Evolutionary conservation across 2,113 vertebrate genomes (phyloP).

Genomic region (Scomber colias): DNA sequence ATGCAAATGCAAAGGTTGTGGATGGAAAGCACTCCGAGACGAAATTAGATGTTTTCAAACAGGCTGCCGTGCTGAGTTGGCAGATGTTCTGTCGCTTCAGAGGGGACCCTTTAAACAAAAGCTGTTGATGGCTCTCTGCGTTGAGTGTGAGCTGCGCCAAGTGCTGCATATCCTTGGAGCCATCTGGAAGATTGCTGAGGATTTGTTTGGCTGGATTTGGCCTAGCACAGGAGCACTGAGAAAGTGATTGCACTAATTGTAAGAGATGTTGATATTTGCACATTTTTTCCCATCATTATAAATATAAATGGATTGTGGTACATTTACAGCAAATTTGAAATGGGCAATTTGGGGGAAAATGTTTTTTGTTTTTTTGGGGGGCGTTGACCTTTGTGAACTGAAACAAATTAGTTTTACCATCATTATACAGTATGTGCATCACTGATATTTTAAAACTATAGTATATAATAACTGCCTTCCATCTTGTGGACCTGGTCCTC

Average conservation of each 20-base stretch:
- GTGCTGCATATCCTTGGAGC: conserved; percentile 58
- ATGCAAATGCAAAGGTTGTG: conserved; percentile 66
- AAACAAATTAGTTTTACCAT: too few relatives aligned
- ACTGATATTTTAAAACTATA: too few relatives aligned
- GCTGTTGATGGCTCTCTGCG: conserved; percentile 54
- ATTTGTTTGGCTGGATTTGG: conserved; percentile 32
- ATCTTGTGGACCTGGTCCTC: too few relatives aligned
- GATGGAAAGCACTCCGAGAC: conserved; percentile 58
- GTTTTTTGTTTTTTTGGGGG: too few relatives aligned
- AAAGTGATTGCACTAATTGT: conserved; percentile 42
- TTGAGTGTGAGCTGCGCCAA: conserved; percentile 37
- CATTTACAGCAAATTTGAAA: not conserved
- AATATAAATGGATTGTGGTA: not conserved
- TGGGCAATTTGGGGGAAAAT: not conserved
- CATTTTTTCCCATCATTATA: conserved; percentile 4
- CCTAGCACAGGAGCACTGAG: conserved; percentile 1
- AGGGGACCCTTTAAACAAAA: conserved; percentile 62
- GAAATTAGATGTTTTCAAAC: conserved; percentile 72
- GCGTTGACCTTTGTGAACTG: too few relatives aligned
- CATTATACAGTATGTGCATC: too few relatives aligned
- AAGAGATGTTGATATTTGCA: conserved; percentile 19
- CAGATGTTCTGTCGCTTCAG: conserved; percentile 72
- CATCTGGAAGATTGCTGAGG: conserved; percentile 63
- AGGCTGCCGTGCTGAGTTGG: conserved; percentile 59
- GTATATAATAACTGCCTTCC: too few relatives aligned